Evolutionary conservation across 1,140 invertebrate species (phyloP).

Genomic region (Drosophila persimilis): DNA sequence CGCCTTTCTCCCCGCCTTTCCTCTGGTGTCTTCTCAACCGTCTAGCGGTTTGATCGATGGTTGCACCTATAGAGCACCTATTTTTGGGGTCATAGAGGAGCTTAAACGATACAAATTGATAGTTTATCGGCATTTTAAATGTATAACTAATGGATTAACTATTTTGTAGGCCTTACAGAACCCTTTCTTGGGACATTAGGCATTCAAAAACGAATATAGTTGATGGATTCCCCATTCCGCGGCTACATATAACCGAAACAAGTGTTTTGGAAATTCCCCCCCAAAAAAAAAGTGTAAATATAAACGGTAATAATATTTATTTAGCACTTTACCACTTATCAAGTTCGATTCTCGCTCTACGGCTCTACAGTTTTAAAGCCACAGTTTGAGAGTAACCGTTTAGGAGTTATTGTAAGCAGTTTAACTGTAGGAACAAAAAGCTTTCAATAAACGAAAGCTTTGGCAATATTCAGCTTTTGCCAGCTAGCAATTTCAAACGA

Average conservation of each 20-base stretch:
- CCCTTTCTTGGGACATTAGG: no score
- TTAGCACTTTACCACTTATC: background rate
- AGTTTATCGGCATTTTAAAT: background rate
- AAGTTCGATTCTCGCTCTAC: background rate
- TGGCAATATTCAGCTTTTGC: slow-evolving; percentile 24
- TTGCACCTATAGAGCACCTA: slow-evolving; percentile 1
- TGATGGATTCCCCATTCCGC: no score
- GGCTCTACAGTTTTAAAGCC: background rate
- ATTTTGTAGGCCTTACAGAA: no score
- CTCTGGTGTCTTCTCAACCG: slow-evolving; percentile 24
- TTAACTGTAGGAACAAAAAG: slow-evolving; percentile 14
- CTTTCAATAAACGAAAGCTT: slow-evolving; percentile 24
- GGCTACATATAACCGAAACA: background rate
- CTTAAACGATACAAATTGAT: background rate
- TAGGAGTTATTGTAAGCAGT: slow-evolving; percentile 4
- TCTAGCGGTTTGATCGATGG: slow-evolving; percentile 41
- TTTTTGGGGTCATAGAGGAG: background rate
- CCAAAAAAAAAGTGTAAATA: slow-evolving; percentile 1
- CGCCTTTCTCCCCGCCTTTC: background rate
- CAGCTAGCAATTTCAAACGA: slow-evolving; percentile 1
- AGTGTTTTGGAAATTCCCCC: slow-evolving; percentile 3
- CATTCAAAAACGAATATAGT: no score
- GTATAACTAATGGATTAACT: no score
- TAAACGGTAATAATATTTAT: slow-evolving; percentile 8
- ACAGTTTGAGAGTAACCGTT: slow-evolving; percentile 8